A percentile compares a stretch with the other conserved stretches of the same genome.
Conservation (phyloP, 2,797 vertebrate genomes). For the Pseudochirops corinnae region DNA sequence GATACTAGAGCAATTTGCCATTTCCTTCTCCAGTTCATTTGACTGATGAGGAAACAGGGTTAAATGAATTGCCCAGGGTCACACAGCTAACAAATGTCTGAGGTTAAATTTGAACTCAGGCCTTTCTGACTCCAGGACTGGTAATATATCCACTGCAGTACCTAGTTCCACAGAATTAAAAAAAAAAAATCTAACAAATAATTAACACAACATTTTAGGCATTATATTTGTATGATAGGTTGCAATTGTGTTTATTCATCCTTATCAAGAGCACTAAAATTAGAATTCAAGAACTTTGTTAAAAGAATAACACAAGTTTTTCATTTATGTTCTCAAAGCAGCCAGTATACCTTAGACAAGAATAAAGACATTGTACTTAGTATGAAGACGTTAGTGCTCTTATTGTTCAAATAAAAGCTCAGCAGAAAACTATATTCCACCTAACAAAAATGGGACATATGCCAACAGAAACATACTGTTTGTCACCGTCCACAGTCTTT, state of each 20-base stretch:
- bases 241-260: background rate
- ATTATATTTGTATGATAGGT: background rate
- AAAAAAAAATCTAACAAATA: background rate
- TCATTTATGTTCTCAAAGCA: constrained; percentile 48
- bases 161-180: background rate
- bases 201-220: background rate
- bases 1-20: background rate
- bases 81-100: background rate
- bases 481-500: background rate
- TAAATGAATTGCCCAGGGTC: background rate
- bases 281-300: constrained; percentile 8
- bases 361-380: background rate
- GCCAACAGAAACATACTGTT: background rate
- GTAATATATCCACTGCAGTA: background rate
- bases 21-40: background rate
- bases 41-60: background rate
- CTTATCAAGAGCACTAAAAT: background rate
- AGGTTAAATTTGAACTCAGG: background rate
- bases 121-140: background rate
- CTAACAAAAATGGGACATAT: background rate
- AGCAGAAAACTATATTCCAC: background rate
- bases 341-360: constrained; percentile 50
- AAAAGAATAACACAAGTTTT: constrained; percentile 47
- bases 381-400: constrained; percentile 30
- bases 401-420: constrained; percentile 59